Conservation (phyloP, 2,797 vertebrate genomes). For the Knipowitschia caucasica region DNA sequence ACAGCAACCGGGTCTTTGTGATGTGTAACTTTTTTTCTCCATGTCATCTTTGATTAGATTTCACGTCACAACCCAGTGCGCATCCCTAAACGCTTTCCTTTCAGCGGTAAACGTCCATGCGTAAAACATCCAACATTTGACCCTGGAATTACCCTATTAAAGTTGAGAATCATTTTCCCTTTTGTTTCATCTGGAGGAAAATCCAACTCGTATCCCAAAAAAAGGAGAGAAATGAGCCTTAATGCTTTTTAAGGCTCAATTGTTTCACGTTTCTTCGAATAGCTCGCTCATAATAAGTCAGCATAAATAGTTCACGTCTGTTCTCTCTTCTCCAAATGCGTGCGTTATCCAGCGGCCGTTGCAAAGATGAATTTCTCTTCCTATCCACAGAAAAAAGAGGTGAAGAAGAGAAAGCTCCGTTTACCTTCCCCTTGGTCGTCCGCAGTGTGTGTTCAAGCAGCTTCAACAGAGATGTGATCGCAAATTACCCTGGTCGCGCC, state of each 20-base stretch:
- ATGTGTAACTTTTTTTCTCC: constrained; percentile 66
- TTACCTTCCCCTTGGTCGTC: constrained; percentile 21
- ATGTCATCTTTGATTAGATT: constrained; percentile 80
- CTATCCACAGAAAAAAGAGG: constrained; percentile 59
- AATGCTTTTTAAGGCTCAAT: constrained; percentile 26
- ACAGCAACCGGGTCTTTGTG: constrained; percentile 37
- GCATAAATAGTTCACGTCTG: constrained; percentile 51
- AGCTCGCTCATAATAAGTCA: constrained; percentile 32
- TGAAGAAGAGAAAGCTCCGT: constrained; percentile 17
- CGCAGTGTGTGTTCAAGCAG: constrained; percentile 30
- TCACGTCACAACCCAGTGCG: constrained; percentile 95
- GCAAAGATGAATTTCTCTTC: constrained; percentile 20
- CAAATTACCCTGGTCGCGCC: constrained; percentile 29
- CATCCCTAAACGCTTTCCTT: constrained; percentile 74
- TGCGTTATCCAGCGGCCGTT: constrained; percentile 49
- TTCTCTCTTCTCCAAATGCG: constrained; percentile 50
- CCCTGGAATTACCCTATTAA: constrained; percentile 5
- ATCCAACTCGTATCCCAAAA: constrained; percentile 45
- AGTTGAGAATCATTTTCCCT: constrained; percentile 45
- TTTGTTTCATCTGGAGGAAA: constrained; percentile 29
- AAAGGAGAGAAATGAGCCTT: no score
- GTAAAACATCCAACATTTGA: constrained; percentile 2
- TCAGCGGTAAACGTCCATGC: constrained; percentile 25
- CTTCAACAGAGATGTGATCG: constrained; percentile 26
- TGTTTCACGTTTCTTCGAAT: constrained; percentile 30